Evolutionary conservation across 2,113 vertebrate genomes (phyloP), one percentile per base, ranked within the genome.

Genomic region (Oxyruncus cristatus): DNA sequence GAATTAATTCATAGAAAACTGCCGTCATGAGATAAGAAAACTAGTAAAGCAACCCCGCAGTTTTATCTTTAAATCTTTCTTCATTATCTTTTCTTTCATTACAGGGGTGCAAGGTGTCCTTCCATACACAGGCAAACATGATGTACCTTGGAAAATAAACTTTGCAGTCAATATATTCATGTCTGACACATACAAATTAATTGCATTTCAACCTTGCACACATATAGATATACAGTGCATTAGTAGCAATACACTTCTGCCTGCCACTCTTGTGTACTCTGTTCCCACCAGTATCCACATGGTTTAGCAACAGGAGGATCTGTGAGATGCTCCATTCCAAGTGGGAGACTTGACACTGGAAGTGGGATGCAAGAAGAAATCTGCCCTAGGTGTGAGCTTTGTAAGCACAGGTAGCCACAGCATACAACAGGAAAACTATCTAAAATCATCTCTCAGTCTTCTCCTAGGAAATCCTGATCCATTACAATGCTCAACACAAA

Each of bases 31-130:
- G 53, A 59, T 83, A 83, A 89, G 56, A 87, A 47, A 91, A 75
- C 41, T 22, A 59, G 66, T 85, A 93, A 79, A 16, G 37, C 21
- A 91, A 61, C 32, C 13, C 23, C 72, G 24, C 12, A 52, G 18
- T 74, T 93, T 84, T 55, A 71, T 65, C 80, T 89, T 75, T 37
- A 72, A 82, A 84, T 24, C 41, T 71, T 52, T 88, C 71, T 39
- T 84, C 50, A 66, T 37, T 24, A n/a, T 55, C 24, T 61, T 39
- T n/a, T 67, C 42, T 33, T 68, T 41, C 50, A 50, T 63, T 76
- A 49, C 27, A 78, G 9, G 12, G 18, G 5, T 24, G 82, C 41
- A 80, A 44, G 17, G 5, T 68, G 22, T 52, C 44, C 73, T 94
- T 95, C 61, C 55, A 47, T 13, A 47, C 41, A 67, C 3, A 4